These are phyloP conservation scores for Rhyacichthys aspro DNA, from an alignment of 2,797 vertebrate species.

Conservation along the genomic window DNA sequence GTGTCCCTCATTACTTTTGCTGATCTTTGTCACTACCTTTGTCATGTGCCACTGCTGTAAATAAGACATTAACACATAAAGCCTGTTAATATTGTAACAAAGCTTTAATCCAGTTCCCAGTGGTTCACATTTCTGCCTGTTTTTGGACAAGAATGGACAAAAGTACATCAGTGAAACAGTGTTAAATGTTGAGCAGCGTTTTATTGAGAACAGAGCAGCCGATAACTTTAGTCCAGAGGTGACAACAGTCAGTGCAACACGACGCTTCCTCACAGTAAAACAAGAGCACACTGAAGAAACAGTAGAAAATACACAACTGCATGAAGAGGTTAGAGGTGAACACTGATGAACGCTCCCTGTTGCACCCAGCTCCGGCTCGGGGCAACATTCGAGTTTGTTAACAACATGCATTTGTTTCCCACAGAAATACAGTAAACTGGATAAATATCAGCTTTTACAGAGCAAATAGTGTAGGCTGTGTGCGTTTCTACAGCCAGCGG, in stretches of 20 bases:
- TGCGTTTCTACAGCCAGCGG: background rate
- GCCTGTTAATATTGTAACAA: no score
- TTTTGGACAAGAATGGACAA: background rate
- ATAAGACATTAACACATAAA: no score
- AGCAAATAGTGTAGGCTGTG: constrained; percentile 11
- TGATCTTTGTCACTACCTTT: no score
- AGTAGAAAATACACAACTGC: constrained; percentile 68
- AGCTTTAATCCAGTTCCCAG: no score
- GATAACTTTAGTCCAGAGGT: constrained; percentile 44
- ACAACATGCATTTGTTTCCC: constrained; percentile 60
- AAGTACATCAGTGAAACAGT: constrained; percentile 25
- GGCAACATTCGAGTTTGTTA: constrained; percentile 80
- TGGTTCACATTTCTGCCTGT: no score
- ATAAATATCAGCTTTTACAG: constrained; percentile 16
- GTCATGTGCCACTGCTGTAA: no score
- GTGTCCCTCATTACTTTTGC: no score
- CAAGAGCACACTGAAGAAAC: constrained; percentile 59
- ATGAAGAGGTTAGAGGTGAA: constrained; percentile 55
- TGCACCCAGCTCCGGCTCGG: constrained; percentile 44
- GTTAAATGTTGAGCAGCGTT: constrained; percentile 65
- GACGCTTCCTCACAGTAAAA: constrained; percentile 55
- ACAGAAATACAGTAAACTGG: constrained; percentile 27
- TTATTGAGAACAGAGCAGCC: constrained; percentile 57
- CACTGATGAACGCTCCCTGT: constrained; percentile 64
- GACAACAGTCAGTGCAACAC: constrained; percentile 64